Conservation (phyloP, 2,888 invertebrate species). For the Caenorhabditis sulstoni region DNA sequence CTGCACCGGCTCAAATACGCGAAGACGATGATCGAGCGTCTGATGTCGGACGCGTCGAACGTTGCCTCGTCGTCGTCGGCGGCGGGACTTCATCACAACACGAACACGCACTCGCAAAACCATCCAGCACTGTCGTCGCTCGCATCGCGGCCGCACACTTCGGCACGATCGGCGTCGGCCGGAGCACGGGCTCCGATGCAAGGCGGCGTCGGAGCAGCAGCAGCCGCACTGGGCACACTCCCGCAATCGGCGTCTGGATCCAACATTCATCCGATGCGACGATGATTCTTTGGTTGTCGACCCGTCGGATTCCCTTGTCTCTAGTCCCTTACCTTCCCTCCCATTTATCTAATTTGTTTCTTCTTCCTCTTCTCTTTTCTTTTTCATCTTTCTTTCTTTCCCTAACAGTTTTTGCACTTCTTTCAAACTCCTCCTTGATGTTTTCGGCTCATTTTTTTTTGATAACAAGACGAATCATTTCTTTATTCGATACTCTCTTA, state of each 20-base stretch:
- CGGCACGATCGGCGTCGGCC: constrained; percentile 48
- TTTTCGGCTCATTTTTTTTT: no score
- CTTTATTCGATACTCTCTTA: constrained; percentile 29
- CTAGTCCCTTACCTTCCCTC: constrained; percentile 12
- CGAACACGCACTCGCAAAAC: no score
- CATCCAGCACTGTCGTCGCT: no score
- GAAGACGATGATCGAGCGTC: constrained; percentile 71
- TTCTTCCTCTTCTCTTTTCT: no score
- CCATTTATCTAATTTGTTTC: no score
- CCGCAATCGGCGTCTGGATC: constrained; percentile 52
- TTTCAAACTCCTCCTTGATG: no score
- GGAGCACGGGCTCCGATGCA: constrained; percentile 37
- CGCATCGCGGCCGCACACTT: constrained; percentile 14
- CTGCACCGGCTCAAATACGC: constrained; percentile 74
- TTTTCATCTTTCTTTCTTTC: no score
- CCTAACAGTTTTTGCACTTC: no score
- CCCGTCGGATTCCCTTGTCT: no score
- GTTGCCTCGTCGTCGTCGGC: constrained; percentile 24
- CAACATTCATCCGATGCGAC: constrained; percentile 40
- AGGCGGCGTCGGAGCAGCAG: no score
- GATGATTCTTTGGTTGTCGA: constrained; percentile 10
- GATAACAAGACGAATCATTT: constrained; percentile 1
- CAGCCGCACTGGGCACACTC: constrained; percentile 15
- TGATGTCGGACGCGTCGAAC: constrained; percentile 57
- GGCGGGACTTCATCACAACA: no score